phyloP scores from a whole-genome alignment of 2,113 vertebrate species.

The Chlamydotis undulata region DNA sequence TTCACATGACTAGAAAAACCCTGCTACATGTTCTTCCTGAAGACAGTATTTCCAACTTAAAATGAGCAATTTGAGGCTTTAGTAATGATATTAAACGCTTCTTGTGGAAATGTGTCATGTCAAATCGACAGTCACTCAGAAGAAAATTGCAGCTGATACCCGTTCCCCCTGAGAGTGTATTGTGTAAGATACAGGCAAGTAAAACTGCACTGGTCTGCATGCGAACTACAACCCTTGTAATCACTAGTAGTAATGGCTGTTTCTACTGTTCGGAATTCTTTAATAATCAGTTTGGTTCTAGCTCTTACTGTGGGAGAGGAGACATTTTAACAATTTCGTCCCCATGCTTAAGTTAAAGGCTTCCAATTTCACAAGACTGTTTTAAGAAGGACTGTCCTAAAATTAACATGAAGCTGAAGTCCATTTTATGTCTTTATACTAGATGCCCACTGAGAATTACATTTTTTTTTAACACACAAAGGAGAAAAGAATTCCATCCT shows the following conservation, averaged over 20 bases:
- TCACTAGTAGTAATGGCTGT: not conserved
- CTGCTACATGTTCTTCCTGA: not conserved
- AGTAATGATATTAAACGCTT: not conserved
- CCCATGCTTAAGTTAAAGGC: not conserved
- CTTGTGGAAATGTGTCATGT: not conserved
- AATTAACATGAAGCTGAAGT: not conserved
- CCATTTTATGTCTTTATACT: not conserved
- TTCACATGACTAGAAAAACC: not conserved
- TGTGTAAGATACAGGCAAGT: fast-evolving
- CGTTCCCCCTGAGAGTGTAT: not conserved
- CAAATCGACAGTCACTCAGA: not conserved
- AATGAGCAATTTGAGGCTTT: not conserved
- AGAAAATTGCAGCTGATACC: not conserved
- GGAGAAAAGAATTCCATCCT: not conserved
- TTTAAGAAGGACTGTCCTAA: not conserved
- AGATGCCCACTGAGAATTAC: too few relatives aligned
- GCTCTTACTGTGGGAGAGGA: not conserved
- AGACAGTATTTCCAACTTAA: not conserved
- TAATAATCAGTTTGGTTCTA: not conserved
- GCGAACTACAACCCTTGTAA: not conserved
- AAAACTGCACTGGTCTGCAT: not conserved
- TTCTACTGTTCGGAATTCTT: not conserved
- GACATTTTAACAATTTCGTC: not conserved
- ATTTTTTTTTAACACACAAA: not conserved
- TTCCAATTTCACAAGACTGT: not conserved